Conservation (phyloP, 2,797 vertebrate genomes). For the Rhinella marina region DNA sequence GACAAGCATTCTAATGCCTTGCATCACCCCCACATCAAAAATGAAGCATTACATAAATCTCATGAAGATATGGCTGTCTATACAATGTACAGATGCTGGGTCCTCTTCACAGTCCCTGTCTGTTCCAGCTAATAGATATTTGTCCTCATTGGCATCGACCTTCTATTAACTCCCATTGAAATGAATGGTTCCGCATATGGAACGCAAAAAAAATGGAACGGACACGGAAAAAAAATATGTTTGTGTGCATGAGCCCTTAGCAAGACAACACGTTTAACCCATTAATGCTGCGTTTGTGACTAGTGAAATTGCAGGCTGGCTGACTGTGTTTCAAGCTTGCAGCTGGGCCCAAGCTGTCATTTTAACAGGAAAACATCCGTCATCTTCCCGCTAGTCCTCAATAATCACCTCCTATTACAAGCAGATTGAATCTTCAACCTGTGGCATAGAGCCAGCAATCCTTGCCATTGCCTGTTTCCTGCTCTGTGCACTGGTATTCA, state of each 20-base stretch:
- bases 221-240: no score
- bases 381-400: slow-evolving; percentile 78
- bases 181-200: no score
- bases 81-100: neutral
- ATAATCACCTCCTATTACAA: slow-evolving; percentile 80
- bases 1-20: neutral
- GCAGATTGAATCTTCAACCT: slow-evolving; percentile 77
- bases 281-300: neutral
- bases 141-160: neutral
- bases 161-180: no score
- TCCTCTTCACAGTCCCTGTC: neutral
- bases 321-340: slow-evolving; percentile 8
- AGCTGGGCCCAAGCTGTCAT: slow-evolving; percentile 72
- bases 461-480: slow-evolving; percentile 74
- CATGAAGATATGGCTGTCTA: neutral
- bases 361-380: slow-evolving; percentile 80
- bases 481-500: slow-evolving; percentile 76
- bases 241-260: no score
- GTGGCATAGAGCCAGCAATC: slow-evolving; percentile 74
- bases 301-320: slow-evolving; percentile 21
- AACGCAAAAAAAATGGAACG: no score
- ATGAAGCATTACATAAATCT: neutral
- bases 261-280: neutral
- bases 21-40: neutral
- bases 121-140: neutral